Percentiles rank a stretch among this genome's conserved stretches.
Evolutionary conservation across 2,113 vertebrate genomes (phyloP).

Genomic region (Amphiprion percula): DNA sequence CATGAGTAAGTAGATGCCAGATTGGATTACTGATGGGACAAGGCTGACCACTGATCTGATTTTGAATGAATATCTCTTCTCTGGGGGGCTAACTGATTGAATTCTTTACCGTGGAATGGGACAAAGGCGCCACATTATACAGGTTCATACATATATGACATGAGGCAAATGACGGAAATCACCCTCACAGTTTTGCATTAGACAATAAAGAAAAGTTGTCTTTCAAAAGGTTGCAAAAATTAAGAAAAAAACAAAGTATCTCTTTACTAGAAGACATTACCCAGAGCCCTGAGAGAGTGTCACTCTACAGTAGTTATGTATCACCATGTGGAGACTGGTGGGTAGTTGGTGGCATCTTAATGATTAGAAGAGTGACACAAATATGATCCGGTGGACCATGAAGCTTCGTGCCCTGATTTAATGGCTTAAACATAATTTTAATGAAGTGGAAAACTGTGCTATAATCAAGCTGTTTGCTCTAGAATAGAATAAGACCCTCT

Average conservation of each 20-base stretch:
- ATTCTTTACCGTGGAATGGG: conserved; percentile 28
- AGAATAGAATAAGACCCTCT: conserved; percentile 18
- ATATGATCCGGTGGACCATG: conserved; percentile 33
- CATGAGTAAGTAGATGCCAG: neutral
- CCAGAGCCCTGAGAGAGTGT: conserved; percentile 63
- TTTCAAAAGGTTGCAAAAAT: neutral
- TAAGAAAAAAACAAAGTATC: conserved; percentile 32
- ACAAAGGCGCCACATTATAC: conserved; percentile 27
- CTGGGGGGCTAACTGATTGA: neutral
- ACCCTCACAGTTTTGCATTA: conserved; percentile 22
- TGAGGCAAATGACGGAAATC: conserved; percentile 18
- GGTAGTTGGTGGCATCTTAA: conserved; percentile 37
- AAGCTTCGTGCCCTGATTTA: conserved; percentile 28
- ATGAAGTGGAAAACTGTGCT: conserved; percentile 14
- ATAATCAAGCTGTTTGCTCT: conserved; percentile 20
- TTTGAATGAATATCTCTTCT: neutral
- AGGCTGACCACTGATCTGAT: conserved; percentile 1
- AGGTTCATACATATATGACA: conserved; percentile 23
- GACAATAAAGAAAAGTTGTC: conserved; percentile 3
- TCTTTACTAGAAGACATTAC: conserved; percentile 37
- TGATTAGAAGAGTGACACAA: conserved; percentile 29
- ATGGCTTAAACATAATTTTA: conserved; percentile 15
- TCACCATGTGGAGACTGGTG: conserved; percentile 18
- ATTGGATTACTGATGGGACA: conserved; percentile 12
- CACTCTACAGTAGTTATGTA: conserved; percentile 41